Evolutionary conservation across 2,113 vertebrate species (phyloP).

Genomic region (Daubentonia madagascariensis): DNA sequence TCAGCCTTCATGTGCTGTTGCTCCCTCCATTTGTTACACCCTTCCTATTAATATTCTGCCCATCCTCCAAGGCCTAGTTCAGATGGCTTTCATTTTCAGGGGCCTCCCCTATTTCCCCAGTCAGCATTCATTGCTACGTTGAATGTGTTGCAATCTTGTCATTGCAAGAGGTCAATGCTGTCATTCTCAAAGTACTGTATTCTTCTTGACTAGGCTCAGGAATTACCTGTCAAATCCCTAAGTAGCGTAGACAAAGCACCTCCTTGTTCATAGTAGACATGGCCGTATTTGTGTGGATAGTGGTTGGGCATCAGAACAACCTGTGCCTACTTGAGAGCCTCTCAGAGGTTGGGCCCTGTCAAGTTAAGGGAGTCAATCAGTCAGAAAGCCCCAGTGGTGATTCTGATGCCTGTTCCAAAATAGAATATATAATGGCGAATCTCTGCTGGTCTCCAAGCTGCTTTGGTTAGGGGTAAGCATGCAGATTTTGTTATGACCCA

Average conservation of each 20-base stretch:
- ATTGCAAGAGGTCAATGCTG: neutral
- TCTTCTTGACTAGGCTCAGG: neutral
- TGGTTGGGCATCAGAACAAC: neutral
- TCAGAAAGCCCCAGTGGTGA: neutral
- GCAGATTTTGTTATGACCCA: neutral
- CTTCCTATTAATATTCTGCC: neutral
- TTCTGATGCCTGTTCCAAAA: neutral
- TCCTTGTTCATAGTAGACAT: neutral
- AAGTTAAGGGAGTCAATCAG: neutral
- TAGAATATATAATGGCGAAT: neutral
- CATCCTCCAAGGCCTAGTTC: neutral
- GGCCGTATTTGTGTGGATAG: neutral
- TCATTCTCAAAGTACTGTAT: neutral
- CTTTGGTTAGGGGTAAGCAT: neutral
- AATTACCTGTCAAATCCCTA: neutral
- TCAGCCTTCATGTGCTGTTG: neutral
- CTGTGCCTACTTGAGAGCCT: neutral
- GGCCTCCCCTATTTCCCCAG: neutral
- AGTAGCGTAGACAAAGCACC: neutral
- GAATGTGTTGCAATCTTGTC: neutral
- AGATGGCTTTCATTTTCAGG: neutral
- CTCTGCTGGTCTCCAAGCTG: neutral
- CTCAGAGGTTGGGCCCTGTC: neutral
- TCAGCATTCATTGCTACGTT: neutral
- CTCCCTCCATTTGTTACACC: neutral